Percentiles rank a stretch among this genome's conserved stretches.
Conservation (phyloP, 2,888 invertebrate genomes). For the Sepiola atlantica region DNA sequence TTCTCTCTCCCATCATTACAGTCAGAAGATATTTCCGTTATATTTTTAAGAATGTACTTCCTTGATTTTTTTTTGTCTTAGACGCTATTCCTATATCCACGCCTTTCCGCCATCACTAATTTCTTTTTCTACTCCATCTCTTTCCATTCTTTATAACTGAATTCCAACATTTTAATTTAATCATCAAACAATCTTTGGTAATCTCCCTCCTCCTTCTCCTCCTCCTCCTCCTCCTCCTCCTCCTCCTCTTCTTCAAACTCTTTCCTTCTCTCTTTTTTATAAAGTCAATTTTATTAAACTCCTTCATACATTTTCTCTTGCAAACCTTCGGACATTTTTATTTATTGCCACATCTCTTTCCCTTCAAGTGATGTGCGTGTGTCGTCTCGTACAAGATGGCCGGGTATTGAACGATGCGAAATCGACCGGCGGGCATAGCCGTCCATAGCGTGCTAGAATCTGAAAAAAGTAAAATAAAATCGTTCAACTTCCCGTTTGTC, state of each 20-base stretch:
- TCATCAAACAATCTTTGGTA: no score
- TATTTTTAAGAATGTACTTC: no score
- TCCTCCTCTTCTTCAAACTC: no score
- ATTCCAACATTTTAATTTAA: no score
- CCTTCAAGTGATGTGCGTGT: conserved; percentile 1
- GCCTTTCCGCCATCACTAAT: no score
- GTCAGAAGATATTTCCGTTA: no score
- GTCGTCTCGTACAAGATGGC: neutral
- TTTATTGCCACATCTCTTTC: neutral
- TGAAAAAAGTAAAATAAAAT: neutral
- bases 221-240: neutral
- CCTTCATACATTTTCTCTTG: neutral
- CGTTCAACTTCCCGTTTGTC: no score
- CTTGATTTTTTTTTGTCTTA: no score
- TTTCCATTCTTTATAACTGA: no score
- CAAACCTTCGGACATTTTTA: neutral
- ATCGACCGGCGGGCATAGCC: neutral
- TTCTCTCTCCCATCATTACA: no score
- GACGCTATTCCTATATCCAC: no score
- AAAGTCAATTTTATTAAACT: neutral
- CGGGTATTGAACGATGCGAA: neutral
- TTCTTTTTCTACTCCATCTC: no score
- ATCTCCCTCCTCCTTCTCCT: neutral
- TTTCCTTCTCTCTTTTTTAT: neutral
- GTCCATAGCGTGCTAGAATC: neutral